These are phyloP conservation scores for Alcedo atthis DNA, from an alignment of 2,797 vertebrate genomes.

Conservation along the genomic window DNA sequence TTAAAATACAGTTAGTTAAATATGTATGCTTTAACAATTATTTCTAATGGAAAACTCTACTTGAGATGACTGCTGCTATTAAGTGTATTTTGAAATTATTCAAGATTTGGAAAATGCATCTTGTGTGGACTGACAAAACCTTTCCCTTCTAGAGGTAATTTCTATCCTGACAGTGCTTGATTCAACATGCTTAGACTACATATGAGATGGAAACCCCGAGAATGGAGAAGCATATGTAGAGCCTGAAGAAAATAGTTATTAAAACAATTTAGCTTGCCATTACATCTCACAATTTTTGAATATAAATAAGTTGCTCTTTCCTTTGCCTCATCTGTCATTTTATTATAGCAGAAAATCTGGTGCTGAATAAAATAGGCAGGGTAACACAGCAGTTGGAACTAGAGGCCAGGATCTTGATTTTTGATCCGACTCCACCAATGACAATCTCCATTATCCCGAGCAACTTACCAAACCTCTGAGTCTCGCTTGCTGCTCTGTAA, in stretches of 20 bases:
- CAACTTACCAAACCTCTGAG: not conserved
- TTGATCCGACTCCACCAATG: not conserved
- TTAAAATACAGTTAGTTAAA: constrained; percentile 28
- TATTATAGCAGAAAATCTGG: not conserved
- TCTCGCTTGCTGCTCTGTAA: not conserved
- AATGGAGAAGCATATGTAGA: constrained; percentile 17
- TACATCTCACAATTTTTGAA: constrained; percentile 46
- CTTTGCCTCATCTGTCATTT: constrained; percentile 8
- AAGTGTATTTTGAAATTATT: not conserved
- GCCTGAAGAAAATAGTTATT: constrained; percentile 68
- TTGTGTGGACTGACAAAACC: constrained; percentile 30
- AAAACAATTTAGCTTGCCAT: constrained; percentile 64
- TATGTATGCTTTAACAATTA: constrained; percentile 3
- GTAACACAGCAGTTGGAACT: not conserved
- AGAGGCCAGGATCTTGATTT: not conserved
- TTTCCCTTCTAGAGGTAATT: constrained; percentile 45
- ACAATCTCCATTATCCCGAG: not conserved
- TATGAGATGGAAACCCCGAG: not conserved
- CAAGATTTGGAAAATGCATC: constrained; percentile 5
- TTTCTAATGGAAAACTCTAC: constrained; percentile 19
- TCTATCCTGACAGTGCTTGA: constrained; percentile 41
- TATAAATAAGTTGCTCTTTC: constrained; percentile 33
- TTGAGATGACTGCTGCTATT: constrained; percentile 10
- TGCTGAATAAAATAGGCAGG: not conserved
- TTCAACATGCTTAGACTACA: constrained; percentile 32